Base-by-base conservation (phyloP, 2,888 invertebrate species). In the Drosophila prostipennis region DNA sequence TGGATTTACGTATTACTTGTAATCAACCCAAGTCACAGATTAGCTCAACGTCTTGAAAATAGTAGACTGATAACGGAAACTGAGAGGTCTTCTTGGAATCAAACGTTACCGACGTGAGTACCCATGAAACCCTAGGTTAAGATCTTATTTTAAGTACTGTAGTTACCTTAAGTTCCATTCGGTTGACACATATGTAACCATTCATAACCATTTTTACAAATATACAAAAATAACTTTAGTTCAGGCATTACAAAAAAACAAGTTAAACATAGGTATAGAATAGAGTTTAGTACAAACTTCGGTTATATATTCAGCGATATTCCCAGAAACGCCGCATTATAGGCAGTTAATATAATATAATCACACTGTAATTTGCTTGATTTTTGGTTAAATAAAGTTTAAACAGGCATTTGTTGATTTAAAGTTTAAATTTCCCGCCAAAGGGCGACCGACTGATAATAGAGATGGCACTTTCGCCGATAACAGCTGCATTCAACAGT, bases 401-500 rank as follows among this genome's bases (percentile, higher is more conserved):
- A 46, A 46, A 45, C 2, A 10, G 10, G 39, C 5, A 10, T 16
- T 16, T 29, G 1, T 7, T 2, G 26, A 26, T 7, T 10, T 19
- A 4, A 5, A 14, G 5, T 40, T 40, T 5, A 26, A 26, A 46
- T n/a, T 46, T 11, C 29, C 14, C 46, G 46, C 46, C 6, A 16
- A 32, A 11, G 6, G 3, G 19, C n/a, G 0, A 6, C 5, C 13
- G 6, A 2, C 19, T 43, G 43, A 14, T 29, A 46, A 10, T 29
- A 29, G 29, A 29, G 46, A 46, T 46, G 46, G 11, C 11, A 29
- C 2, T 5, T 6, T 14, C 6, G 6, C 29, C 32, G 29, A 46
- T 46, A 16, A 3, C 29, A 2, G 10, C 29, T 46, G 32, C 32
- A 46, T 46, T 46, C 46, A 46, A 46, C 46, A 46, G 46, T 32